Evolutionary conservation across 2,797 vertebrate species (phyloP).

Genomic region (Phyllotis vaccarum): DNA sequence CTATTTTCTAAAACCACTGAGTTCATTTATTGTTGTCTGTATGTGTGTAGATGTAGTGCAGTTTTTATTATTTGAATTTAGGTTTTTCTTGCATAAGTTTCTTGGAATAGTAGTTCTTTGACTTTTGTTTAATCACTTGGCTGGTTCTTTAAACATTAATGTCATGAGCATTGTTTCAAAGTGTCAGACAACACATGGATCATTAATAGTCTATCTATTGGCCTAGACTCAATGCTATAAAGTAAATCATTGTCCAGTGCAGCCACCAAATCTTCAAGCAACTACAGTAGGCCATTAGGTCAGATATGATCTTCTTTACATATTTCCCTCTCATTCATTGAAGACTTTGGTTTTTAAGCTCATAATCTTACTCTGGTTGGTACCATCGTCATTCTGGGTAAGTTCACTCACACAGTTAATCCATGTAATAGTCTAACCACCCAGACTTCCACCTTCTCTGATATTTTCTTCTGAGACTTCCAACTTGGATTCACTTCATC

Average conservation of each 20-base stretch:
- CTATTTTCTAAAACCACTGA: not conserved
- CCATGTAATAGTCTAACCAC: constrained; percentile 5
- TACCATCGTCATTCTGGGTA: constrained; percentile 5
- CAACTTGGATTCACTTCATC: not conserved
- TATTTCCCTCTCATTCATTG: not conserved
- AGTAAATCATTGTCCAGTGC: constrained; percentile 33
- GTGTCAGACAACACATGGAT: not conserved
- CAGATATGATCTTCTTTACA: not conserved
- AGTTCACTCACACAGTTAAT: not conserved
- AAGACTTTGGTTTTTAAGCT: constrained; percentile 32
- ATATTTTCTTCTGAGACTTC: not conserved
- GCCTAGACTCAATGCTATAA: constrained; percentile 18
- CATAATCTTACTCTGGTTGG: not conserved
- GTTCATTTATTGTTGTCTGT: not conserved
- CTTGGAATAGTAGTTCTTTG: not conserved
- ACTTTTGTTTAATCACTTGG: constrained; percentile 26
- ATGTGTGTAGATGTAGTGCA: not conserved
- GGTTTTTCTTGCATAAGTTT: constrained; percentile 12
- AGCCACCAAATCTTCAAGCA: not conserved
- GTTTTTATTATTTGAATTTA: constrained; percentile 46
- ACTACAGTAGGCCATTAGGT: not conserved
- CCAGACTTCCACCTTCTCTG: constrained; percentile 5
- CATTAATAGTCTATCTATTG: not conserved
- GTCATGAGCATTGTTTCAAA: not conserved
- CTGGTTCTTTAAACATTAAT: not conserved